Conservation (phyloP, 2,113 vertebrate species). For the Bujurquina vittata region DNA sequence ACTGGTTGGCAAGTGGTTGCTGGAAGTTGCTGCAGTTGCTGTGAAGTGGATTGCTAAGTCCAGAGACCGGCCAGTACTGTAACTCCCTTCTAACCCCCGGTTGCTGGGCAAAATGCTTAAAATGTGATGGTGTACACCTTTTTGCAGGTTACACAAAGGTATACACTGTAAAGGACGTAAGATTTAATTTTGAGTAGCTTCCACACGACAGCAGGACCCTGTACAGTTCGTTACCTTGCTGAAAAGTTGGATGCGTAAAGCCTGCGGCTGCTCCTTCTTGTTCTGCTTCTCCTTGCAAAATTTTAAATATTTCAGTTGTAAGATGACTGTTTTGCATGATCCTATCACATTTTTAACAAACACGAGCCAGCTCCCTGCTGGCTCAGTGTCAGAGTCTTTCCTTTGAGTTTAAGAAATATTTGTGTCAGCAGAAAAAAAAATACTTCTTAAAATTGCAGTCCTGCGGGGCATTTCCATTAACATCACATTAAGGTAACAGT, state of each 20-base stretch:
- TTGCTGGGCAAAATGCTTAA: not conserved
- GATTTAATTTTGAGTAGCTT: not conserved
- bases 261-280: not conserved
- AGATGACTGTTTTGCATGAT: not conserved
- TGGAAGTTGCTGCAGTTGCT: not conserved
- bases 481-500: too few species aligned
- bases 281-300: not conserved
- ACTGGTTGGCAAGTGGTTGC: not conserved
- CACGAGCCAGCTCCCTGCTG: not conserved
- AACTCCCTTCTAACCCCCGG: not conserved
- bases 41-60: not conserved
- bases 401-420: not conserved
- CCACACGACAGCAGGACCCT: not conserved
- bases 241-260: not conserved
- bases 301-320: not conserved
- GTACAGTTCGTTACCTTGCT: not conserved
- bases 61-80: not conserved
- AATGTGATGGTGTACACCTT: not conserved
- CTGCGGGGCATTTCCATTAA: too few species aligned
- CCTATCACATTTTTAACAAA: too few species aligned
- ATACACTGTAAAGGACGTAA: not conserved
- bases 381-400: not conserved
- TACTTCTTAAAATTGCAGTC: not conserved
- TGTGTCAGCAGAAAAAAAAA: not conserved
- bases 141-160: not conserved